Conservation (phyloP, 2,888 invertebrate genomes). For the Dynastes tityus region DNA sequence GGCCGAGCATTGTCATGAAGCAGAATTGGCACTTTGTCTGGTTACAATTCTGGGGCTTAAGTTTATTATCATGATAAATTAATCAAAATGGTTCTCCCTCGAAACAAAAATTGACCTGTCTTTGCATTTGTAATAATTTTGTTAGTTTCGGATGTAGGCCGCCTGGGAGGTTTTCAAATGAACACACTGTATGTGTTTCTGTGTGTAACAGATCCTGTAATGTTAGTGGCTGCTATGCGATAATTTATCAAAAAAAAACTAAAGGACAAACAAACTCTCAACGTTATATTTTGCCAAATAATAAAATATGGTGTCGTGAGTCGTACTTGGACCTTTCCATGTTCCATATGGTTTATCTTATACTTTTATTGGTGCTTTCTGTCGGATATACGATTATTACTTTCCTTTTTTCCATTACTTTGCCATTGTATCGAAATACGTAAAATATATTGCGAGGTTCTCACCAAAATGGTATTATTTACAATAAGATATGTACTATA, state of each 20-base stretch:
- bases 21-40: no score
- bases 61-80: no score
- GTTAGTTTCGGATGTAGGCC: no score
- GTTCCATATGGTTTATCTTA: not conserved
- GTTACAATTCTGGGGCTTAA: no score
- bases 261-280: not conserved
- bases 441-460: not conserved
- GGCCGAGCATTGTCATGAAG: no score
- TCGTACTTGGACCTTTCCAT: conserved; percentile 8
- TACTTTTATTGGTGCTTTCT: conserved; percentile 5
- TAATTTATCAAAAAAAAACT: not conserved
- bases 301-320: not conserved
- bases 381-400: conserved; percentile 26
- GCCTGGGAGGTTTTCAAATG: no score
- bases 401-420: conserved; percentile 20
- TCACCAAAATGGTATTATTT: no score
- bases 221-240: not conserved
- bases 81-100: no score
- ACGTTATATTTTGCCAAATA: conserved; percentile 12
- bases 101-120: no score
- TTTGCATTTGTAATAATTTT: no score
- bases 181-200: not conserved
- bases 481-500: no score
- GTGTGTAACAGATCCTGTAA: not conserved
- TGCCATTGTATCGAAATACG: conserved; percentile 5